Evolutionary conservation across 2,113 vertebrate genomes (phyloP).

Genomic region (Sinosuthora webbiana): DNA sequence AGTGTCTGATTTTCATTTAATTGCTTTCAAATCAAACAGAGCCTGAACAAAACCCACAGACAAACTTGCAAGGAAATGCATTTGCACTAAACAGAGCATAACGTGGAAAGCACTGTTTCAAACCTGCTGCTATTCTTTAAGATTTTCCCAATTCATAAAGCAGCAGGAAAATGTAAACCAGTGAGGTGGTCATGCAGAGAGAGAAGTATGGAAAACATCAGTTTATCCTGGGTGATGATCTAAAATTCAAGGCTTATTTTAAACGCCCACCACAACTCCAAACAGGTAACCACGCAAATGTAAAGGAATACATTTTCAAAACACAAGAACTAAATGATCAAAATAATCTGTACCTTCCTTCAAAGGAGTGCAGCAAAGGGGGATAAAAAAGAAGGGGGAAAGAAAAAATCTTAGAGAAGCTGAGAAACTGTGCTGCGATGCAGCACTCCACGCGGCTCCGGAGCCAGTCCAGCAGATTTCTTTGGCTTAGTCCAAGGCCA

Average conservation of each 20-base stretch:
- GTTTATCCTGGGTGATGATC: neutral
- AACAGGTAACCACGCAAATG: neutral
- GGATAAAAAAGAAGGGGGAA: accelerated
- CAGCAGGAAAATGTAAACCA: neutral
- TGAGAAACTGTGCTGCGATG: neutral
- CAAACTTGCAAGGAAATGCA: neutral
- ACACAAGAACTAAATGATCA: neutral
- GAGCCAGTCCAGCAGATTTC: neutral
- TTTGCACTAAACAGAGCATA: neutral
- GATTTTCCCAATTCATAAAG: neutral
- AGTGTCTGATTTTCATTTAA: neutral
- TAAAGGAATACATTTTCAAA: neutral
- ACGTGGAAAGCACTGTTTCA: neutral
- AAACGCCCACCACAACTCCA: neutral
- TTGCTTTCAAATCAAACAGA: neutral
- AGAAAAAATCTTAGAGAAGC: neutral
- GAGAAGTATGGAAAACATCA: neutral
- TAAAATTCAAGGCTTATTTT: neutral
- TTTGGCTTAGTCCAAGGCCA: neutral
- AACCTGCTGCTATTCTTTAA: neutral
- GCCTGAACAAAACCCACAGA: neutral
- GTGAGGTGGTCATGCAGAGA: neutral
- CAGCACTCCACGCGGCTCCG: neutral
- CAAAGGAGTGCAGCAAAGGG: neutral
- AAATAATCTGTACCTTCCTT: neutral